Conservation (phyloP, 1,140 invertebrate genomes). For the Neocloeon triangulifer region DNA sequence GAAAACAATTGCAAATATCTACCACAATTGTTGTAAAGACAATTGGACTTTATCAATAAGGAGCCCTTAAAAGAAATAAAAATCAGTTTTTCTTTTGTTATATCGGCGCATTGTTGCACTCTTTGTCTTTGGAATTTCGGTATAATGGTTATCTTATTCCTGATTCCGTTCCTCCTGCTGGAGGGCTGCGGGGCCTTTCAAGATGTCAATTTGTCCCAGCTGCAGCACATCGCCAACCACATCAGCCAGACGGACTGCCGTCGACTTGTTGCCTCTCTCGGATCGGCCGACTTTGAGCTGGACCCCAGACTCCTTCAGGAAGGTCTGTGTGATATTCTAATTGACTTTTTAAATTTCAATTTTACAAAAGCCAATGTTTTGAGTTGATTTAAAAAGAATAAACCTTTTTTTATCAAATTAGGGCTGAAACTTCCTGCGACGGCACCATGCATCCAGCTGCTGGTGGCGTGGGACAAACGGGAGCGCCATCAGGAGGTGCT, state of each 20-base stretch:
- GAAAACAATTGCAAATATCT: too few relatives aligned
- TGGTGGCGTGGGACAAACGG: slow-evolving; percentile 28
- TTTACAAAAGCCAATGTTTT: neutral
- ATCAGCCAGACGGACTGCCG: slow-evolving; percentile 26
- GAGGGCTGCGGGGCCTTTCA: slow-evolving; percentile 5
- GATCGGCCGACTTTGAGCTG: slow-evolving; percentile 24
- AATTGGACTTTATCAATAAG: too few relatives aligned
- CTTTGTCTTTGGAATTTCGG: too few relatives aligned
- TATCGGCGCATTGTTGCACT: too few relatives aligned
- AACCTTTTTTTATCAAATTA: slow-evolving; percentile 8
- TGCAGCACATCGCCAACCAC: slow-evolving; percentile 27
- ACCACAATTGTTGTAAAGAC: too few relatives aligned
- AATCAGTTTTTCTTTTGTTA: too few relatives aligned
- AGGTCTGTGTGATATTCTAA: slow-evolving; percentile 5
- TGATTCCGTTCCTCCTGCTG: neutral
- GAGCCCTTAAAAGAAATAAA: too few relatives aligned
- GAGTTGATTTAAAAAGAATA: neutral
- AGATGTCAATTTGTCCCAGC: slow-evolving; percentile 28
- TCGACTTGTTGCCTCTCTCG: slow-evolving; percentile 25
- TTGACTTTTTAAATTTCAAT: slow-evolving; percentile 3
- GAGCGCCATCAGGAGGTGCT: slow-evolving; percentile 26
- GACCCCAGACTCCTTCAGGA: slow-evolving; percentile 22
- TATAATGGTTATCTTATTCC: neutral
- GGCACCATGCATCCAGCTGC: slow-evolving; percentile 23
- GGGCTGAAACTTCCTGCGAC: slow-evolving; percentile 22